phyloP scores from a whole-genome alignment of 2,797 vertebrate species.

The Haliaeetus albicilla region DNA sequence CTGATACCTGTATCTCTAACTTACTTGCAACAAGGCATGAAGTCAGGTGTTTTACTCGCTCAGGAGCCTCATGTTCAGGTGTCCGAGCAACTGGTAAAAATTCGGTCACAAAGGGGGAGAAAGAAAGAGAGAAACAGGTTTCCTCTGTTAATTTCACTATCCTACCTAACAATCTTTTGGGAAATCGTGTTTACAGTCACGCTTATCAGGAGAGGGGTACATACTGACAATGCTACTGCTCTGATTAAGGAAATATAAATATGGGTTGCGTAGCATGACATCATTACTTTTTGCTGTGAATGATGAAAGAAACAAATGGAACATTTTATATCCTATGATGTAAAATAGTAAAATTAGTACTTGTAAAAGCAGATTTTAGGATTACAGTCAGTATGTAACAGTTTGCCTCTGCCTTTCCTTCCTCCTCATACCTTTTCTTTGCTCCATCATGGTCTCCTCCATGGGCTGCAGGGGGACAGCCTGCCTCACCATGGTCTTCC shows the following conservation, averaged over 20 bases:
- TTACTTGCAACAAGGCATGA: not conserved
- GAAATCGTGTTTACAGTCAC: not conserved
- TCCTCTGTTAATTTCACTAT: not conserved
- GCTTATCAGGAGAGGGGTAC: fast-evolving
- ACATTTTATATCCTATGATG: not conserved
- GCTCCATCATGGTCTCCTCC: fast-evolving
- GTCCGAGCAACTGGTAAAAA: fast-evolving
- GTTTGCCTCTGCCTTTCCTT: not conserved
- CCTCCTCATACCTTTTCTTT: not conserved
- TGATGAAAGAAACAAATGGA: not conserved
- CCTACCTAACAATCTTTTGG: not conserved
- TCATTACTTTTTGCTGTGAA: not conserved
- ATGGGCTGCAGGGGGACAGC: fast-evolving
- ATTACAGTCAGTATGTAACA: not conserved
- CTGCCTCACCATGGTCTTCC: too few relatives aligned
- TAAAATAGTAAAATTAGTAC: not conserved
- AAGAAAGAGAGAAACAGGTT: not conserved
- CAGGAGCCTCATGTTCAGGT: not conserved
- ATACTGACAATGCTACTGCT: fast-evolving
- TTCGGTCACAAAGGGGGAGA: not conserved
- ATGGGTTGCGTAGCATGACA: fast-evolving
- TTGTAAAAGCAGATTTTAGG: not conserved
- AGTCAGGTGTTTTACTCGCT: fast-evolving
- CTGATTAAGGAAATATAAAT: not conserved
- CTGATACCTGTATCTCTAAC: not conserved